phyloP scores from a whole-genome alignment of 2,113 vertebrate genomes.

The Odontophorus gujanensis region DNA sequence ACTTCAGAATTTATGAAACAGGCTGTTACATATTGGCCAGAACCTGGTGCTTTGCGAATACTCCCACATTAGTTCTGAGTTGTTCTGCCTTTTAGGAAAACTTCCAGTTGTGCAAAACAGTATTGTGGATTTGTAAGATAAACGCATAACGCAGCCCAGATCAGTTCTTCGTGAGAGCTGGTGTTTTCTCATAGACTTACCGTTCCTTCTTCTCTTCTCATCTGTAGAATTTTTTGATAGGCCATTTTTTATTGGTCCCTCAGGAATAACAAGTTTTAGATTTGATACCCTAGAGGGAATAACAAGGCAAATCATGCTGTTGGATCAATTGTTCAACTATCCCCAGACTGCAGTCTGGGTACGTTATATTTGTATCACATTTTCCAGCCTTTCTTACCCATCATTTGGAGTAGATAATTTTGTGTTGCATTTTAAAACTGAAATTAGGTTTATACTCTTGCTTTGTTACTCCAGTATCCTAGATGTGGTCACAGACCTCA shows the following conservation, averaged over 20 bases:
- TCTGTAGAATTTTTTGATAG: conserved; percentile 36
- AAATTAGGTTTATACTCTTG: neutral
- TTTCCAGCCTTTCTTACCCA: conserved; percentile 50
- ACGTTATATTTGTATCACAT: conserved; percentile 35
- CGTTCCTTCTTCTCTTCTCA: conserved; percentile 6
- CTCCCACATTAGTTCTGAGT: neutral
- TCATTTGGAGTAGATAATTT: conserved; percentile 48
- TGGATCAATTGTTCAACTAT: conserved; percentile 60
- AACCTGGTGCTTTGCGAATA: neutral
- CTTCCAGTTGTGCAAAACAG: conserved; percentile 23
- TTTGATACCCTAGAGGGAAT: conserved; percentile 47
- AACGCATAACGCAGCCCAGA: neutral
- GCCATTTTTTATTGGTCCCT: conserved; percentile 32
- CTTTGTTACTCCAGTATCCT: neutral
- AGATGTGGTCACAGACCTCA: neutral
- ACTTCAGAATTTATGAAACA: conserved; percentile 21
- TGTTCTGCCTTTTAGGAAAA: conserved; percentile 32
- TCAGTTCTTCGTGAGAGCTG: conserved; percentile 5
- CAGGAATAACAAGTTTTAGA: conserved; percentile 38
- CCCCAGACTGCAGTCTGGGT: conserved; percentile 36
- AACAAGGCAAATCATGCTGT: conserved; percentile 53
- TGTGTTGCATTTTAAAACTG: neutral
- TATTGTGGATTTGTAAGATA: neutral
- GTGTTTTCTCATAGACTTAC: neutral
- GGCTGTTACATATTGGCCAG: neutral